phyloP scores from a whole-genome alignment of 1,140 invertebrate species.

The Hormaphis cornu region DNA sequence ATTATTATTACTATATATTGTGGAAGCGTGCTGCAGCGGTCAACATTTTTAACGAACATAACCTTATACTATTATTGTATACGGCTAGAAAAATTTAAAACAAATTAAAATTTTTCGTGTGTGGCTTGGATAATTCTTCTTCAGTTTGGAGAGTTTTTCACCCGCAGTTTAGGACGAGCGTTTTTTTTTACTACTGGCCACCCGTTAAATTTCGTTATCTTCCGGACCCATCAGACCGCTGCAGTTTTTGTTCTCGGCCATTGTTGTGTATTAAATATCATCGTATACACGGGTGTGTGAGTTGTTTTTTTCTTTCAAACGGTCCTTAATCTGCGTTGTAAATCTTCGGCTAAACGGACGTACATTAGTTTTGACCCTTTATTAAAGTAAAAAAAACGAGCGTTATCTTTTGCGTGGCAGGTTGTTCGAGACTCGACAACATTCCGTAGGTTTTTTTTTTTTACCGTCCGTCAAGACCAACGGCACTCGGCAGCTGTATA shows the following conservation, averaged over 20 bases:
- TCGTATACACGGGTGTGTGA: not conserved
- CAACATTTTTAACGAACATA: too few relatives aligned
- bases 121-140: too few relatives aligned
- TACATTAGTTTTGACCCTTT: slow-evolving; percentile 25
- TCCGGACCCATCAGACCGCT: not conserved
- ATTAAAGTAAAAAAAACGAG: not conserved
- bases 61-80: too few relatives aligned
- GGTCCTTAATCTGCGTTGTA: not conserved
- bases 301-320: not conserved
- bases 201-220: slow-evolving; percentile 20
- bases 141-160: not conserved
- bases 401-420: slow-evolving; percentile 16
- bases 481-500: not conserved
- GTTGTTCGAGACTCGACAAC: not conserved
- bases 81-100: too few relatives aligned
- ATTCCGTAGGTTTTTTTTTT: not conserved
- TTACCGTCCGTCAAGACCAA: not conserved
- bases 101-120: too few relatives aligned
- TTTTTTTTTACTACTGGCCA: slow-evolving; percentile 4
- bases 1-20: too few relatives aligned
- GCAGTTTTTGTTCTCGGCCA: slow-evolving; percentile 4
- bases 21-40: too few relatives aligned
- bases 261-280: not conserved
- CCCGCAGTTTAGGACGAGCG: not conserved
- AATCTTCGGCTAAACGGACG: slow-evolving; percentile 1